phyloP scores from a whole-genome alignment of 2,888 invertebrate genomes.

The Cinara cedri region DNA sequence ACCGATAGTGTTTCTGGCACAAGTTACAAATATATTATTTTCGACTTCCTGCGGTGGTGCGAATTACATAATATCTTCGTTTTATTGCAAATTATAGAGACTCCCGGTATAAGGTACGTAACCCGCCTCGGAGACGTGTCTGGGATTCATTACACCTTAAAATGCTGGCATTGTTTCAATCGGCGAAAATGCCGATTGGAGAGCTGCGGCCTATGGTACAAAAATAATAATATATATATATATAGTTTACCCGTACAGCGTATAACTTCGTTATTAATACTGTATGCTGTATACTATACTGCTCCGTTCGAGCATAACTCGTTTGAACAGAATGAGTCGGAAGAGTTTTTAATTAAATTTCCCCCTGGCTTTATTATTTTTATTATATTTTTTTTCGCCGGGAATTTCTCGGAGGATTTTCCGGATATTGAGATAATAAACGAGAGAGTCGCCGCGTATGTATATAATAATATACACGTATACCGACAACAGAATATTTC shows the following conservation, averaged over 20 bases:
- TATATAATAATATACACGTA: background rate
- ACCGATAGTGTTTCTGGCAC: no score
- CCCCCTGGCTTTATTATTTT: background rate
- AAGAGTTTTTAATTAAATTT: conserved; percentile 42
- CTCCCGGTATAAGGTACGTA: no score
- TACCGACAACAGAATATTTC: background rate
- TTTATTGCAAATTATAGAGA: no score
- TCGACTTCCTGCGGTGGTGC: no score
- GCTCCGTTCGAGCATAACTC: background rate
- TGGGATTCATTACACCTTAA: conserved; percentile 26
- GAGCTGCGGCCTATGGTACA: background rate
- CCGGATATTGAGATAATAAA: background rate
- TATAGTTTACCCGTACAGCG: background rate
- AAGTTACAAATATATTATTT: no score
- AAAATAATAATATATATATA: background rate
- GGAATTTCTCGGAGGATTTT: conserved; percentile 10
- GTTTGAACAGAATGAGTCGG: background rate
- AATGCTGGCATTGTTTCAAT: conserved; percentile 33
- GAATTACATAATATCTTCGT: no score
- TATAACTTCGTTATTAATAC: conserved; percentile 37
- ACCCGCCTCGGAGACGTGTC: background rate
- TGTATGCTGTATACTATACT: background rate
- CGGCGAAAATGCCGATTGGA: background rate
- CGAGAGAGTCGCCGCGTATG: background rate
- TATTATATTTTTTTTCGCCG: background rate